Base-by-base conservation (phyloP, 2,888 invertebrate species). In the Stenchaetothrips biformis region DNA sequence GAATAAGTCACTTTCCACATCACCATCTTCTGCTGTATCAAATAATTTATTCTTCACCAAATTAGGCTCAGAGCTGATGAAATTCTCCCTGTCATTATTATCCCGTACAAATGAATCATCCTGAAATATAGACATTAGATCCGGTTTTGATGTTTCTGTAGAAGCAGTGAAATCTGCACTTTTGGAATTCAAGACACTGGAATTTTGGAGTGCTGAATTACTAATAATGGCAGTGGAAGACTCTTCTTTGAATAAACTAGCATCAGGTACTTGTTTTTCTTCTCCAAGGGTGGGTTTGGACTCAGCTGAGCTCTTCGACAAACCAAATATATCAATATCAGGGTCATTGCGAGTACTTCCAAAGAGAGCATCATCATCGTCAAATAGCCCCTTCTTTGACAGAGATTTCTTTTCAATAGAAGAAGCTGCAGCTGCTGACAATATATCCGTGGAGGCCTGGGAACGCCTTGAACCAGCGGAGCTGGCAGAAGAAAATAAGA, bases 301-400 rank as follows among this genome's bases (percentile, higher is more conserved):
- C 83, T 83, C 27, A 83, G 83, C 80, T 84, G 67, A 84, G 77
- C 84, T 85, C 13, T 83, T 80, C 48, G 83, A 83, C 78, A 83
- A 83, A 79, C 83, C 84, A 83, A 87, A 87, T 74, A 87, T 83
- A 83, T 87, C 86, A 79, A 86, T 86, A 80, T 85, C 85, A 81
- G 86, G 86, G 27, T 85, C 82, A 78, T 83, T 82, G 27, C 80
- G 67, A 74, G 25, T 81, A 62, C 82, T 82, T 25, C 80, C 79
- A 82, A 82, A 83, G 21, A 83, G 79, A 21, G 67, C 37, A 78
- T 81, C 81, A 78, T 83, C 83, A 82, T 81, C 82, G 47, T 83
- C 82, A 74, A 84, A 83, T 3, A 84, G 81, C 18, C 81, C 82
- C 49, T 82, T 82, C 80, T 82, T 80, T 16, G 81, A 80, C 37